Evolutionary conservation across 2,797 vertebrate species (phyloP).

Genomic region (Hippocampus kuda): DNA sequence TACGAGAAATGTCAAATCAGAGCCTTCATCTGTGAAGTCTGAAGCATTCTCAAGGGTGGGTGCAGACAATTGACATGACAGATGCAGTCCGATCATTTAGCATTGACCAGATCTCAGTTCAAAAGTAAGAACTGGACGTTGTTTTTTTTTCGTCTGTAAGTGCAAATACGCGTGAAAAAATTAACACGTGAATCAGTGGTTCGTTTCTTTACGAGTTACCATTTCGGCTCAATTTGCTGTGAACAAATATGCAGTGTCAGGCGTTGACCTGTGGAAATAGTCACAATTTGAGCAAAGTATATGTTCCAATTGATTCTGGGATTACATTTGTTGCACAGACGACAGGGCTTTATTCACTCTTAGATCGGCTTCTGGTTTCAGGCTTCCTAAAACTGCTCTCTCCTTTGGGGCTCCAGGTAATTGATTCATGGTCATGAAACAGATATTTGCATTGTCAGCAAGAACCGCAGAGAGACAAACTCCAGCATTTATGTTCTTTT

Average conservation of each 20-base stretch:
- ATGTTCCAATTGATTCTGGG: not conserved
- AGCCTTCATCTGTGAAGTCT: slow-evolving; percentile 16
- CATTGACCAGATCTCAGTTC: not conserved
- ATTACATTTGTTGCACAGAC: not conserved
- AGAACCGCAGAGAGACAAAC: not conserved
- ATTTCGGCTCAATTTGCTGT: not conserved
- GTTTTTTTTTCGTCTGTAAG: not conserved
- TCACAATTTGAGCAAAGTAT: not conserved
- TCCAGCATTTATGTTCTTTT: not conserved
- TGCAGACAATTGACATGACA: not conserved
- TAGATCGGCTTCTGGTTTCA: slow-evolving; percentile 20
- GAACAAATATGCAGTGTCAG: slow-evolving; percentile 2
- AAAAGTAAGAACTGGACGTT: not conserved
- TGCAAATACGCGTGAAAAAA: not conserved
- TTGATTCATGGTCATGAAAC: slow-evolving; percentile 24
- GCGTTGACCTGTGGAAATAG: not conserved
- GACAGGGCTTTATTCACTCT: slow-evolving; percentile 26
- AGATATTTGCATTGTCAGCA: slow-evolving; percentile 13
- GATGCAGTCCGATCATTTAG: slow-evolving; percentile 8
- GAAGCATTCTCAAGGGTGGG: slow-evolving; percentile 13
- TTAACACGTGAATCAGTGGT: not conserved
- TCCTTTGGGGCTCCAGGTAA: slow-evolving; percentile 19
- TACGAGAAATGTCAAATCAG: slow-evolving; percentile 17
- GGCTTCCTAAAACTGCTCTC: slow-evolving; percentile 17
- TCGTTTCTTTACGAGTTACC: not conserved